Evolutionary conservation across 1,140 invertebrate genomes (phyloP).

Genomic region (Proctacanthus coquilletti): DNA sequence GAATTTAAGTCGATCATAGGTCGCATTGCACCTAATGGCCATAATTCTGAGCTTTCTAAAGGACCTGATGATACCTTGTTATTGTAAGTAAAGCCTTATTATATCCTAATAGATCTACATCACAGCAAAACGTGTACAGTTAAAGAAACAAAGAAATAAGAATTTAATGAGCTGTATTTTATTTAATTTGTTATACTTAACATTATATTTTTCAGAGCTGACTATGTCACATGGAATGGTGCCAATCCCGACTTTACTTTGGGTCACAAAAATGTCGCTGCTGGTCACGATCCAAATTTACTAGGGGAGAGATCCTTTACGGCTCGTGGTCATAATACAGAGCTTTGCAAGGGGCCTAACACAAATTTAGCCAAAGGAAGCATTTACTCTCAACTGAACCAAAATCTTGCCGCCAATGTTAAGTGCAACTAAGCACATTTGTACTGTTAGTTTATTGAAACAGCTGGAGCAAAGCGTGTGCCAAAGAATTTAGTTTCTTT

Average conservation of each 20-base stretch:
- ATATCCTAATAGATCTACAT: background rate
- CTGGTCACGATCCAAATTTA: slow-evolving; percentile 37
- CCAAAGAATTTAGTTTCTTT: no score
- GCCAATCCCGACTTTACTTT: slow-evolving; percentile 37
- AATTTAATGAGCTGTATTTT: no score
- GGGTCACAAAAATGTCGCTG: slow-evolving; percentile 30
- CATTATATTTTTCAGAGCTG: slow-evolving; percentile 35
- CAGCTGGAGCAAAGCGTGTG: no score
- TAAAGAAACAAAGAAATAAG: no score
- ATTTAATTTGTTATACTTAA: background rate
- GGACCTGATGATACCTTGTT: slow-evolving; percentile 50
- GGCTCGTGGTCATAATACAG: slow-evolving; percentile 41
- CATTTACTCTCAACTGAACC: slow-evolving; percentile 42
- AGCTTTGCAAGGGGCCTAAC: slow-evolving; percentile 45
- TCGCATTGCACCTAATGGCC: slow-evolving; percentile 36
- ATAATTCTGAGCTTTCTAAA: slow-evolving; percentile 41
- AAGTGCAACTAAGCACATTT: slow-evolving; percentile 29
- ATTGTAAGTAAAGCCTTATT: slow-evolving; percentile 41
- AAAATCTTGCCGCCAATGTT: slow-evolving; percentile 15
- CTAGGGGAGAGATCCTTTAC: slow-evolving; percentile 31
- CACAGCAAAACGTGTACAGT: background rate
- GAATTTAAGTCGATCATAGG: slow-evolving; percentile 34
- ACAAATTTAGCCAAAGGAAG: slow-evolving; percentile 47
- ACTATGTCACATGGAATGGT: slow-evolving; percentile 55
- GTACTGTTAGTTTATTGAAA: no score